phyloP scores from a whole-genome alignment of 2,888 invertebrate species.

The Taenaris catops region DNA sequence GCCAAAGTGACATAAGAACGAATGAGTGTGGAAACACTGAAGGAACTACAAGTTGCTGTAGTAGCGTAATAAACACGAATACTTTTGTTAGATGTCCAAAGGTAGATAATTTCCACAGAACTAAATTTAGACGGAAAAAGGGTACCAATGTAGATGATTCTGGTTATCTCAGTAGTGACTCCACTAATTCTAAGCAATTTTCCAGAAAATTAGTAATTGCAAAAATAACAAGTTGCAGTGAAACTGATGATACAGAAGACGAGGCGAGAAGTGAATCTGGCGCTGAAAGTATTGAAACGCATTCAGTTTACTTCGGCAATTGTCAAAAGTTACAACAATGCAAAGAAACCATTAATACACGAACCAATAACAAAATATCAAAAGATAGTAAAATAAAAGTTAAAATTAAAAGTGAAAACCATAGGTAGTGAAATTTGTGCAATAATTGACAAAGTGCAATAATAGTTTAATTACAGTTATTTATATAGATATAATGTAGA shows the following conservation, averaged over 20 bases:
- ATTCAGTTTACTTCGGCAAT: slow-evolving; percentile 91
- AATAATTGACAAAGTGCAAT: slow-evolving; percentile 51
- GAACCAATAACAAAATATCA: slow-evolving; percentile 22
- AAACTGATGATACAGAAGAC: slow-evolving; percentile 88
- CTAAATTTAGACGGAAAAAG: slow-evolving; percentile 52
- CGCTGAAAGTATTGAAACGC: slow-evolving; percentile 92
- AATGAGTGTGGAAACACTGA: slow-evolving; percentile 41
- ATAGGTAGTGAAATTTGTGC: slow-evolving; percentile 30
- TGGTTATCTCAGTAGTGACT: slow-evolving; percentile 92
- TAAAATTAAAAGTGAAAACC: slow-evolving; percentile 17
- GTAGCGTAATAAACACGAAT: slow-evolving; percentile 47
- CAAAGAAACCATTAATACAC: slow-evolving; percentile 34
- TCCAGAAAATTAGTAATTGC: slow-evolving; percentile 65
- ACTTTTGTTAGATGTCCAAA: slow-evolving; percentile 57
- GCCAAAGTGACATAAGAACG: slow-evolving; percentile 26
- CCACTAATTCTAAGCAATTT: slow-evolving; percentile 77
- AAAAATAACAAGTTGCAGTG: slow-evolving; percentile 82
- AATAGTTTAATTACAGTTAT: slow-evolving; percentile 21
- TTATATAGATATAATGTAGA: neutral
- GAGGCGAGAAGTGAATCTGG: slow-evolving; percentile 93
- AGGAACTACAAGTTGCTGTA: slow-evolving; percentile 35
- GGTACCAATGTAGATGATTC: slow-evolving; percentile 83
- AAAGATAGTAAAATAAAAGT: slow-evolving; percentile 25
- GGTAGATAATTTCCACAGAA: slow-evolving; percentile 39
- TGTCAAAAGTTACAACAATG: slow-evolving; percentile 72